Conservation (phyloP, 2,888 invertebrate genomes). For the Allygus modestus region DNA sequence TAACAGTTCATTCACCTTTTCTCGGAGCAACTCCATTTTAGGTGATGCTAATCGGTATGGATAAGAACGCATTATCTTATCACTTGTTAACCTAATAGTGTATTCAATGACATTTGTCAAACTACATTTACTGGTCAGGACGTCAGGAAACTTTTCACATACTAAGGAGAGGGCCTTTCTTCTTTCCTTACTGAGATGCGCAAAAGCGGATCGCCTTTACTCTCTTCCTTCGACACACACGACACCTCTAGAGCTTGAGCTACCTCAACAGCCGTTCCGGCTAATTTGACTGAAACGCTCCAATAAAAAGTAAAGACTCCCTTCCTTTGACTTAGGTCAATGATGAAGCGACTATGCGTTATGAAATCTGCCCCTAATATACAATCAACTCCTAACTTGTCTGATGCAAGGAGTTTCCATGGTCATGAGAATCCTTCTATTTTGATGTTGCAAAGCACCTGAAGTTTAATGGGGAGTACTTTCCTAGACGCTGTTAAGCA, state of each 20-base stretch:
- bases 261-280: neutral
- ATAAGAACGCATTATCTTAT: neutral
- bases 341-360: neutral
- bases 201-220: neutral
- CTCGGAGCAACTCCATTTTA: slow-evolving; percentile 19
- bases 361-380: slow-evolving; percentile 8
- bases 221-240: neutral
- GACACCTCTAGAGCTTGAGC: neutral
- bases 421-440: slow-evolving; percentile 9
- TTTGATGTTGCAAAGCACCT: neutral
- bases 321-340: neutral
- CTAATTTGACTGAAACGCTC: neutral
- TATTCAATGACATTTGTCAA: slow-evolving; percentile 30
- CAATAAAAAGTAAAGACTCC: slow-evolving; percentile 6
- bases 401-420: neutral
- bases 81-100: neutral
- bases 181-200: neutral
- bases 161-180: neutral
- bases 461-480: neutral
- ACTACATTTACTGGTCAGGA: slow-evolving; percentile 6
- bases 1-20: slow-evolving; percentile 1
- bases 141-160: slow-evolving; percentile 1
- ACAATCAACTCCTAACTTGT: neutral
- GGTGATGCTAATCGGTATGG: slow-evolving; percentile 30
- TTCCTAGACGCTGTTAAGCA: too few relatives aligned